Percentiles rank a stretch among this genome's conserved stretches.
Evolutionary conservation across 2,797 vertebrate species (phyloP).

Genomic region (Artibeus lituratus): DNA sequence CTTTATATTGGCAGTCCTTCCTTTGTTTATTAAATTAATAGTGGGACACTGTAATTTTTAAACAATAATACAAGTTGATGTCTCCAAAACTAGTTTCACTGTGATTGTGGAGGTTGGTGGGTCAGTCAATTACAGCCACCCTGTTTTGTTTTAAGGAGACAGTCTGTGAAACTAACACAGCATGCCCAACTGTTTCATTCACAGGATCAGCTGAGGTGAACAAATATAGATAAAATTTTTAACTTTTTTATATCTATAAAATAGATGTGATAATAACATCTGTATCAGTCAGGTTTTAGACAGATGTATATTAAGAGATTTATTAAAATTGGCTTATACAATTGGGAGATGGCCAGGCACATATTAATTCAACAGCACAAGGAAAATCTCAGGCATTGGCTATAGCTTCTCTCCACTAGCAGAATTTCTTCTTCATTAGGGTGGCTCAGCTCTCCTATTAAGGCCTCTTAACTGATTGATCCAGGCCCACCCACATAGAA

Average conservation of each 20-base stretch:
- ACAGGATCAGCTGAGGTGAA: neutral
- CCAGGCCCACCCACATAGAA: neutral
- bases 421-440: neutral
- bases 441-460: neutral
- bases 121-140: neutral
- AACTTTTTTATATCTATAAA: neutral
- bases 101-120: neutral
- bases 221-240: neutral
- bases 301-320: neutral
- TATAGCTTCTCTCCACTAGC: neutral
- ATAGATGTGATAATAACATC: neutral
- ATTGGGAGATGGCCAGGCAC: neutral
- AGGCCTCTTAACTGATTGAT: neutral
- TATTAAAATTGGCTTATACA: neutral
- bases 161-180: neutral
- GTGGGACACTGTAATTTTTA: neutral
- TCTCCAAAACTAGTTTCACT: neutral
- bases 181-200: neutral
- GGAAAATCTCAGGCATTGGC: neutral
- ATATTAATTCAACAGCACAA: neutral
- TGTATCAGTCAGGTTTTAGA: neutral
- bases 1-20: slow-evolving; percentile 78
- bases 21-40: slow-evolving; percentile 5
- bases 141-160: neutral
- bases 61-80: slow-evolving; percentile 1